phyloP scores from a whole-genome alignment of 2,888 invertebrate species.

The Acrobeloides nanus region DNA sequence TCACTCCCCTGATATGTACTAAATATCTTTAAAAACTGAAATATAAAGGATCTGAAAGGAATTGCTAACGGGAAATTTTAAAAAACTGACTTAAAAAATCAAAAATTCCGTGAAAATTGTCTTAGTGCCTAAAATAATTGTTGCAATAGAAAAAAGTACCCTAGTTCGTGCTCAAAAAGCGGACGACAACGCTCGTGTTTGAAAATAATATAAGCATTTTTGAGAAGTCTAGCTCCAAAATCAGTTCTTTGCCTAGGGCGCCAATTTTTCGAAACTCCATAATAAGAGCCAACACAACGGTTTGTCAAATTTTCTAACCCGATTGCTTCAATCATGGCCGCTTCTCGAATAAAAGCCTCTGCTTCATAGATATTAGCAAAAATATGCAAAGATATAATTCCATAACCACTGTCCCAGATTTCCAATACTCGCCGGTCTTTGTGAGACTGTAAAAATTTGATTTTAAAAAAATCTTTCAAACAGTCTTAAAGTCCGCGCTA shows the following conservation, averaged over 20 bases:
- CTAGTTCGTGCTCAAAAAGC: constrained; percentile 27
- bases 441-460: constrained; percentile 36
- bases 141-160: no score
- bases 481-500: no score
- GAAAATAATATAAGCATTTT: constrained; percentile 27
- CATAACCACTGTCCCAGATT: constrained; percentile 75
- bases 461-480: no score
- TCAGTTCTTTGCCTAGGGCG: constrained; percentile 27
- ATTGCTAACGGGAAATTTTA: no score
- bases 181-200: constrained; percentile 29
- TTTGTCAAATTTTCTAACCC: constrained; percentile 54
- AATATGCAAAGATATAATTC: constrained; percentile 81
- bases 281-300: constrained; percentile 35
- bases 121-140: no score
- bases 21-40: no score
- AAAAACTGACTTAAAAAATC: no score
- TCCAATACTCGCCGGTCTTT: constrained; percentile 75
- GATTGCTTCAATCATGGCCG: constrained; percentile 83
- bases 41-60: no score
- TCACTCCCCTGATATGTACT: no score
- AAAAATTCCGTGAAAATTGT: no score
- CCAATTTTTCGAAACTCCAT: constrained; percentile 32
- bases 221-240: constrained; percentile 31
- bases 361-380: constrained; percentile 82
- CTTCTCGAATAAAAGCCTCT: constrained; percentile 87